These are phyloP conservation scores for Dolichopus griseipennis DNA, from an alignment of 2,888 invertebrate genomes.

Conservation along the genomic window DNA sequence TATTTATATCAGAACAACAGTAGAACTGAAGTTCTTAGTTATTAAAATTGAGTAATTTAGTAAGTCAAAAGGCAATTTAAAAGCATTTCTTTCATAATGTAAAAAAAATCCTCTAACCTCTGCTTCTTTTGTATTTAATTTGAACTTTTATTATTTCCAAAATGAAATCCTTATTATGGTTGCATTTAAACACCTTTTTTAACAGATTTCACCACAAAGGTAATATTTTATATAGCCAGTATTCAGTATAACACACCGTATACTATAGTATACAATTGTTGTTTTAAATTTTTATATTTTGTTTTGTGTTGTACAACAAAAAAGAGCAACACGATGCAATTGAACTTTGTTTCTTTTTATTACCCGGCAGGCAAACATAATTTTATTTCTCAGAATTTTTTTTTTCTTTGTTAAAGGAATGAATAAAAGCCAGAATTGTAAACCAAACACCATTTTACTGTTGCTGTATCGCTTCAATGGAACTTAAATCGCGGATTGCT, in stretches of 20 bases:
- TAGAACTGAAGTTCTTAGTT: too few species aligned
- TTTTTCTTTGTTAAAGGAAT: too few species aligned
- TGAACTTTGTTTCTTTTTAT: background rate
- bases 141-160: too few species aligned
- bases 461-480: background rate
- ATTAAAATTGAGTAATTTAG: background rate
- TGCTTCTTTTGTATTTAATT: background rate
- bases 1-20: too few species aligned
- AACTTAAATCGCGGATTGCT: background rate
- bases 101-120: background rate
- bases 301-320: background rate
- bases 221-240: too few species aligned
- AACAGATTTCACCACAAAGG: too few species aligned
- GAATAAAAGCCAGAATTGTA: background rate
- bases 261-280: too few species aligned
- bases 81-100: background rate
- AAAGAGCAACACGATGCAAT: conserved; percentile 2
- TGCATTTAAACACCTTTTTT: background rate
- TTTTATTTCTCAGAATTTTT: background rate
- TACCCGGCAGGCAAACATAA: background rate
- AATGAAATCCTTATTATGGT: background rate
- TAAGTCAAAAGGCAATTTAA: background rate
- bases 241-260: too few species aligned
- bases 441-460: background rate
- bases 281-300: too few species aligned